Conservation (phyloP, 2,888 invertebrate species). For the Megaustenia siamemsis region DNA sequence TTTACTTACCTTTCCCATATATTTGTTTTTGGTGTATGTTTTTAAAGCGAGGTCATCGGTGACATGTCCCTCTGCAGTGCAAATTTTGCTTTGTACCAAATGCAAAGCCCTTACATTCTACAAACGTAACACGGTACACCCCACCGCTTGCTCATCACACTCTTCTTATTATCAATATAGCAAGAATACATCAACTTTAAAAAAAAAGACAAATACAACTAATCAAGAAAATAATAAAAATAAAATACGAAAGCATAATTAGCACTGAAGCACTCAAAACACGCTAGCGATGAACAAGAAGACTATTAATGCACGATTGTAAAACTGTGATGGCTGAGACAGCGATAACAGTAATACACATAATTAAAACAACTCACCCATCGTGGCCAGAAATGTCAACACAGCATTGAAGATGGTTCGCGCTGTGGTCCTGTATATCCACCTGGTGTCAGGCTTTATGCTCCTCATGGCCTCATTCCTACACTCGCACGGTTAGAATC, state of each 20-base stretch:
- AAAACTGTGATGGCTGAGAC: background rate
- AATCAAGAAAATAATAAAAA: background rate
- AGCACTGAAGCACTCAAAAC: no score
- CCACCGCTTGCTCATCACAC: no score
- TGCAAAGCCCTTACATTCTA: no score
- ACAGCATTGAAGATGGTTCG: background rate
- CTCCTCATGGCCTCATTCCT: conserved; percentile 29
- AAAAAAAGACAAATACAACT: background rate
- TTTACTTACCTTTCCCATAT: no score
- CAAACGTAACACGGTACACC: no score
- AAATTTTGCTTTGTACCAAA: no score
- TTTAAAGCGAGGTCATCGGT: no score
- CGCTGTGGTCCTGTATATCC: conserved; percentile 21
- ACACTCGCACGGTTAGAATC: background rate
- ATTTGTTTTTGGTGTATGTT: no score
- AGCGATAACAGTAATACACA: background rate
- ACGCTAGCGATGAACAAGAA: no score
- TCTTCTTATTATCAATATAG: no score
- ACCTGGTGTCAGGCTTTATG: conserved; percentile 5
- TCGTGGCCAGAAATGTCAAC: background rate
- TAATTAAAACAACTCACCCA: background rate
- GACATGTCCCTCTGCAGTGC: no score
- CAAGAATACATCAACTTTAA: background rate
- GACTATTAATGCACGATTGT: no score
- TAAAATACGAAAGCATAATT: background rate